Evolutionary conservation across 1,140 invertebrate genomes (phyloP).

Genomic region (Ceratitis capitata): DNA sequence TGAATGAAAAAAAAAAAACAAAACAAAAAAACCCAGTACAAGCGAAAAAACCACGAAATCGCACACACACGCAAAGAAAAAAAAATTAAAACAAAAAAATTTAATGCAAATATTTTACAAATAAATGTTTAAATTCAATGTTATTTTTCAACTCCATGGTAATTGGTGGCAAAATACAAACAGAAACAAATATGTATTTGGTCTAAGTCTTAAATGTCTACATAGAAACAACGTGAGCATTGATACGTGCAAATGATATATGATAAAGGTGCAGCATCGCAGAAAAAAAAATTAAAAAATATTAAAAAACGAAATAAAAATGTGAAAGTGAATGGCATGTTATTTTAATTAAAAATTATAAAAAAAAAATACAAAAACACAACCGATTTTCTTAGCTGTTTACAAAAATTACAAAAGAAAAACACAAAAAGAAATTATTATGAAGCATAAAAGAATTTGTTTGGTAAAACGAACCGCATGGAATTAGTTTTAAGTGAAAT

Average conservation of each 20-base stretch:
- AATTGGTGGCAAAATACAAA: background rate
- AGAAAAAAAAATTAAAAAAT: background rate
- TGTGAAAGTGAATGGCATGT: too few species aligned
- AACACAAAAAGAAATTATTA: too few species aligned
- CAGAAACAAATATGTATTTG: too few species aligned
- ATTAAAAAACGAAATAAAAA: too few species aligned
- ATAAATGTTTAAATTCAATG: background rate
- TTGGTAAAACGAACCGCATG: background rate
- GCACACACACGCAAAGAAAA: too few species aligned
- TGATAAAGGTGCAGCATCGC: conserved; percentile 4
- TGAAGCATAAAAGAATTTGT: background rate
- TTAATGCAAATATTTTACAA: too few species aligned
- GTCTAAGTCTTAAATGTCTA: background rate
- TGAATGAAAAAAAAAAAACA: too few species aligned
- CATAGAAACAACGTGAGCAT: too few species aligned
- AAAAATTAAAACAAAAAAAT: too few species aligned
- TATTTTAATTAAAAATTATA: too few species aligned
- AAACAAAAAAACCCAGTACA: too few species aligned
- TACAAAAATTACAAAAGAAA: background rate
- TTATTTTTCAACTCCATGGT: background rate
- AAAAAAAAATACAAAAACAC: background rate
- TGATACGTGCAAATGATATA: background rate
- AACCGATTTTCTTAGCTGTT: background rate
- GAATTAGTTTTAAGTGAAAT: background rate
- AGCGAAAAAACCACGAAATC: too few species aligned